Evolutionary conservation across 2,797 vertebrate genomes (phyloP), one percentile per base, ranked within the genome.

Genomic region (Xenentodon cancila): DNA sequence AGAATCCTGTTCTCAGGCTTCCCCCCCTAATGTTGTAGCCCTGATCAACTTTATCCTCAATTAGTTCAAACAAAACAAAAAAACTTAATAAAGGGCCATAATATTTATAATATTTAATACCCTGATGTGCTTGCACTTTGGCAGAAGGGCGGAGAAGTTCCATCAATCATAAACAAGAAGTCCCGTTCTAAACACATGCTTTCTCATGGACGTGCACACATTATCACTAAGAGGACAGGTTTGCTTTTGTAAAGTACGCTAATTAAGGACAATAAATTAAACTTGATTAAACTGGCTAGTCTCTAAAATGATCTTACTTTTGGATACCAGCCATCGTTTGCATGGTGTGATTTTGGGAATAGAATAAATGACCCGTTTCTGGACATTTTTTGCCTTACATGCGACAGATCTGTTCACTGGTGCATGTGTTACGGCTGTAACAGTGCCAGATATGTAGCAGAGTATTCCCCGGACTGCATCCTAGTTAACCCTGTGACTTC

Each of bases 401-500:
- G 46, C 22, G 25, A 60, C 47, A 9, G 56, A 21, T 20, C 59
- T 52, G 54, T 71, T 79, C 58, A 48, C 53, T 62, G 47, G 32
- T 68, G 68, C 64, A 65, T 74, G 77, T 72, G 67, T 70, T 73
- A 21, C 32, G 53, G 68, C 59, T 78, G 74, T 74, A 64, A 68
- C 82, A 63, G 67, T 85, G 82, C 89, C 89, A 88, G 82, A 75
- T 72, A 73, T 74, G 58, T 64, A 46, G 74, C 73, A 64, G 51
- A 50, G 63, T 77, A 75, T 83, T 85, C 88, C 86, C 86, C 47
- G 62, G 62, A 74, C 81, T 84, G 78, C 84, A 75, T 81, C 49
- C 82, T 83, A 83, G 82, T 89, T 90, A 90, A 88, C 88, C 82
- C 53, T 22, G 37, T 82, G 82, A 89, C 82, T 81, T 80, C 17